Evolutionary conservation across 2,113 vertebrate genomes (phyloP), one percentile per base, ranked within the genome.

Genomic region (Camelus dromedarius): DNA sequence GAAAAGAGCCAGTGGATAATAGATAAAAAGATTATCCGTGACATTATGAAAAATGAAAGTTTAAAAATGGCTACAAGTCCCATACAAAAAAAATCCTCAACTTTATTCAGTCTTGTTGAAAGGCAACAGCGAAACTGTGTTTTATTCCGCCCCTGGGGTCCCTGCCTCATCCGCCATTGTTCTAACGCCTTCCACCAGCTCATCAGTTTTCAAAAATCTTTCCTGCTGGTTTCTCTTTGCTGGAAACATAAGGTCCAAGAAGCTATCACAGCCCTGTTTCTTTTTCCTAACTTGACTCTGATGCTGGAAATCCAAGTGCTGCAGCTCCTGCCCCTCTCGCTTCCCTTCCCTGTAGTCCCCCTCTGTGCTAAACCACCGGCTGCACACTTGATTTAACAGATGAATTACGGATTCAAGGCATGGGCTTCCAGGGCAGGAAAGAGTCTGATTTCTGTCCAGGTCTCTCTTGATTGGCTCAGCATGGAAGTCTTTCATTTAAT

Each of bases 1-100:
- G 98, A 98, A 98, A 96, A 97, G 98, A 96, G 92, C 98, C 70
- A 94, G 81, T 94, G 96, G 98, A 98, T 98, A 98, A 98, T 64
- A 98, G 98, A 98, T 98, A 95, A 99, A 97, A 98, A 98, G 98
- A 98, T 98, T 98, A 98, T 97, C 98, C 97, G 97, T 98, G 98
- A 98, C 98, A 98, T 98, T 98, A 98, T 93, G 96, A 98, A 98
- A 98, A 98, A 98, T 98, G 98, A 98, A 99, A 98, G 98, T 98
- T 98, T 97, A 97, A 98, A 98, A 98, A 98, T 95, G 98, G 97
- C 98, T 98, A 98, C 98, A 97, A 98, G 95, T 98, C 97, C 98
- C 97, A 96, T 84, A 24, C 13, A 93, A 97, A 97, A 94, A 93
- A 85, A 79, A 5, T 11, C 76, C 84, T 60, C 87, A 97, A 97